These are phyloP conservation scores for Recurvirostra avosetta DNA, from an alignment of 2,113 vertebrate genomes.

Conservation along the genomic window DNA sequence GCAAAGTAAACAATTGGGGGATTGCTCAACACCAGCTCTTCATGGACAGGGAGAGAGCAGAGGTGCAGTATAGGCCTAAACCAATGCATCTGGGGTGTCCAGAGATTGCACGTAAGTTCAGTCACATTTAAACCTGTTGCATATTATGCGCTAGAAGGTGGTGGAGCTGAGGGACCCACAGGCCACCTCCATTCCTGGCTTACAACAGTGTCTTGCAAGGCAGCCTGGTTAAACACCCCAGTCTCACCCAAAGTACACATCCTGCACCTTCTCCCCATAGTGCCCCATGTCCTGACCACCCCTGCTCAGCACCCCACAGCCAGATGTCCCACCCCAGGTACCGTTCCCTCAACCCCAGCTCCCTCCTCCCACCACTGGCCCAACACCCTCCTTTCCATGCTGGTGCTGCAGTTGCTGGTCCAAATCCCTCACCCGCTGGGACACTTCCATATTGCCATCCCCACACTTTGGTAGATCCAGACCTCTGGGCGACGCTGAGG, in stretches of 20 bases:
- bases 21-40: not conserved
- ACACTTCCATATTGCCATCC: not conserved
- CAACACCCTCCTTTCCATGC: not conserved
- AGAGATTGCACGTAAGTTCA: not conserved
- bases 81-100: not conserved
- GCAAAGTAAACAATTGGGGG: not conserved
- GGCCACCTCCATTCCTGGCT: not conserved
- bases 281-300: not conserved
- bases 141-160: not conserved
- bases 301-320: not conserved
- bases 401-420: not conserved
- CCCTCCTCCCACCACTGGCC: not conserved
- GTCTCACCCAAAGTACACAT: not conserved
- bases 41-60: not conserved
- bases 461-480: not conserved
- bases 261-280: not conserved
- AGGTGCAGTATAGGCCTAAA: not conserved
- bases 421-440: not conserved
- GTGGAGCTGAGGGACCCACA: not conserved
- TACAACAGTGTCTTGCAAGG: not conserved
- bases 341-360: not conserved
- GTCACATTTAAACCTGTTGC: not conserved
- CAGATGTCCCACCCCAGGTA: not conserved
- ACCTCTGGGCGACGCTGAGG: not conserved
- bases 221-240: not conserved